Evolutionary conservation across 2,113 vertebrate genomes (phyloP).

Genomic region (Circaetus cinerascens): DNA sequence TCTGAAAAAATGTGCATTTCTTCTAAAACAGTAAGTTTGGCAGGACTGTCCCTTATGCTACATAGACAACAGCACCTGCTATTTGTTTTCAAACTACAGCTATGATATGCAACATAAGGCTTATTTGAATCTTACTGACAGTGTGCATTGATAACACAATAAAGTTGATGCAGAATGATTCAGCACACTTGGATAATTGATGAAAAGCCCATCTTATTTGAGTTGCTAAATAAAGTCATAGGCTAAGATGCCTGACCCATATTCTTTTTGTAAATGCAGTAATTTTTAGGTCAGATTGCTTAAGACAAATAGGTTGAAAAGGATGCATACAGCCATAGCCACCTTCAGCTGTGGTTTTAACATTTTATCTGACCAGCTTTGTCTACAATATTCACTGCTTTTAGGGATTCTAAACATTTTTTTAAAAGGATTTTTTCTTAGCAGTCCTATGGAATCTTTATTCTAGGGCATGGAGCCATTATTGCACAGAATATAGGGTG

Average conservation of each 20-base stretch:
- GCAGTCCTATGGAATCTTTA: not conserved
- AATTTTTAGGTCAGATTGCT: constrained; percentile 8
- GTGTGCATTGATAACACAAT: not conserved
- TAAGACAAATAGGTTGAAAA: not conserved
- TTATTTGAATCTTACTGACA: not conserved
- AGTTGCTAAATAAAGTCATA: not conserved
- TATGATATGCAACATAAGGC: not conserved
- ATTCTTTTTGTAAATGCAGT: not conserved
- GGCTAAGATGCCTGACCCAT: not conserved
- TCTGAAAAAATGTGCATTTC: not conserved
- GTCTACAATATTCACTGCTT: not conserved
- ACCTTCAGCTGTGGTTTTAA: not conserved
- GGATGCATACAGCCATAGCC: not conserved
- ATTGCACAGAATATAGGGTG: not conserved
- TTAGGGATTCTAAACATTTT: not conserved
- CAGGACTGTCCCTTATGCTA: not conserved
- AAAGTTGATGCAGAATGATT: not conserved
- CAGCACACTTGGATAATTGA: not conserved
- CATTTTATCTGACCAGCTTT: not conserved
- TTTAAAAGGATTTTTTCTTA: not conserved
- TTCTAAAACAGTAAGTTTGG: not conserved
- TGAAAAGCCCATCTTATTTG: not conserved
- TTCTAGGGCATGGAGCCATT: not conserved
- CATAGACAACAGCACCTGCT: not conserved
- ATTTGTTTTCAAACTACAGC: not conserved